A percentile compares a stretch with the other conserved stretches of the same genome.
Evolutionary conservation across 2,888 invertebrate species (phyloP).

Genomic region (Perithous albicinctus): DNA sequence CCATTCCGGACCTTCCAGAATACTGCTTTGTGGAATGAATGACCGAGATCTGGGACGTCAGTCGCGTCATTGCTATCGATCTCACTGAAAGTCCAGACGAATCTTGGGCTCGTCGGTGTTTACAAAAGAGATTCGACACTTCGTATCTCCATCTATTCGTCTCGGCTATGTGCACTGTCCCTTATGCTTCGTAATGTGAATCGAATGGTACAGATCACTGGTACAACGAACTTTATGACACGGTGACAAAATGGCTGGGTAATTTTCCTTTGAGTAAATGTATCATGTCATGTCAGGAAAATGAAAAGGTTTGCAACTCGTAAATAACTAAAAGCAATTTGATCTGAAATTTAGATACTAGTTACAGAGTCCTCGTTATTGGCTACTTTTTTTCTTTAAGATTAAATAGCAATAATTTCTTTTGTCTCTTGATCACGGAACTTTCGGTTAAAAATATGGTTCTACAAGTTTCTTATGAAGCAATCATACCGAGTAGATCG

Average conservation of each 20-base stretch:
- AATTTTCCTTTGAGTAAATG: slow-evolving; percentile 37
- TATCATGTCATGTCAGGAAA: neutral
- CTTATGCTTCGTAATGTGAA: slow-evolving; percentile 4
- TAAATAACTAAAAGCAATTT: no score
- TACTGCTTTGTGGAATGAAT: slow-evolving; percentile 26
- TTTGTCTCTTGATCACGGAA: no score
- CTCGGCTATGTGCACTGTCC: slow-evolving; percentile 18
- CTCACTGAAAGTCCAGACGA: slow-evolving; percentile 64
- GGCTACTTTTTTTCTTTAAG: no score
- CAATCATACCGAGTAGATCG: no score
- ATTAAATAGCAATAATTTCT: no score
- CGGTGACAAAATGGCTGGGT: slow-evolving; percentile 1
- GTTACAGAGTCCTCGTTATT: no score
- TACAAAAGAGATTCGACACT: slow-evolving; percentile 73
- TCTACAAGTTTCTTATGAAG: no score
- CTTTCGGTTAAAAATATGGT: no score
- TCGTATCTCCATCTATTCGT: slow-evolving; percentile 57
- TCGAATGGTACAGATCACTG: slow-evolving; percentile 26
- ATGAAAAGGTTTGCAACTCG: no score
- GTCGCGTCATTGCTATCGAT: slow-evolving; percentile 47
- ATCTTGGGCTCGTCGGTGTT: slow-evolving; percentile 68
- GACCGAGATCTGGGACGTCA: slow-evolving; percentile 40
- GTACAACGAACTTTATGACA: slow-evolving; percentile 11
- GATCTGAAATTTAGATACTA: no score
- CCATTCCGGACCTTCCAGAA: slow-evolving; percentile 35